Percentiles rank a stretch among this genome's conserved stretches.
These are phyloP conservation scores for Silvanus unidentatus DNA, from an alignment of 2,888 invertebrate genomes.

Conservation along the genomic window DNA sequence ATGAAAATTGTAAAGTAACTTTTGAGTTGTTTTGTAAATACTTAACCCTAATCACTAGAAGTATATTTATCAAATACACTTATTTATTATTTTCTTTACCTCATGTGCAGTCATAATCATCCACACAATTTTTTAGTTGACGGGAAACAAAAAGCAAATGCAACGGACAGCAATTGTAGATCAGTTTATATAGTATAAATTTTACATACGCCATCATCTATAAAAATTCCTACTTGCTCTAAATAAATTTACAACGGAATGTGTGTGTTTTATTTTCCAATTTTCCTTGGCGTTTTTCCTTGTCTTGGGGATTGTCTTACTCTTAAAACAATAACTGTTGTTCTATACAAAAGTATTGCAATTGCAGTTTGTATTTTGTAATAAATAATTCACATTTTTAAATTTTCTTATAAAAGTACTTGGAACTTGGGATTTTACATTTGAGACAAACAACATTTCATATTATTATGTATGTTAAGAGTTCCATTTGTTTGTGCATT, in stretches of 20 bases:
- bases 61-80: slow-evolving; percentile 29
- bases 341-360: too few species aligned
- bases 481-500: too few species aligned
- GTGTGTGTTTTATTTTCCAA: slow-evolving; percentile 13
- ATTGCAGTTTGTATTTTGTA: too few species aligned
- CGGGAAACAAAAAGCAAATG: slow-evolving; percentile 23
- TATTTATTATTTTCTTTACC: slow-evolving; percentile 32
- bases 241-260: slow-evolving; percentile 32
- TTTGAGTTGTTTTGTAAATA: slow-evolving; percentile 30
- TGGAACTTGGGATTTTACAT: too few species aligned
- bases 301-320: too few species aligned
- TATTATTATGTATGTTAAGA: too few species aligned
- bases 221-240: slow-evolving; percentile 36
- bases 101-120: slow-evolving; percentile 28
- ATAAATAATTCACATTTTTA: too few species aligned
- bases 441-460: too few species aligned
- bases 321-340: too few species aligned
- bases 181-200: slow-evolving; percentile 30
- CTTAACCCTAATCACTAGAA: slow-evolving; percentile 28
- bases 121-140: slow-evolving; percentile 27
- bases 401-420: too few species aligned
- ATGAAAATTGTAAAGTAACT: slow-evolving; percentile 24
- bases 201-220: slow-evolving; percentile 32
- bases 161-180: slow-evolving; percentile 28
- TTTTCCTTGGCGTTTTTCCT: too few species aligned